phyloP scores from a whole-genome alignment of 2,797 vertebrate species.

The Parauchenoglanis ngamensis region DNA sequence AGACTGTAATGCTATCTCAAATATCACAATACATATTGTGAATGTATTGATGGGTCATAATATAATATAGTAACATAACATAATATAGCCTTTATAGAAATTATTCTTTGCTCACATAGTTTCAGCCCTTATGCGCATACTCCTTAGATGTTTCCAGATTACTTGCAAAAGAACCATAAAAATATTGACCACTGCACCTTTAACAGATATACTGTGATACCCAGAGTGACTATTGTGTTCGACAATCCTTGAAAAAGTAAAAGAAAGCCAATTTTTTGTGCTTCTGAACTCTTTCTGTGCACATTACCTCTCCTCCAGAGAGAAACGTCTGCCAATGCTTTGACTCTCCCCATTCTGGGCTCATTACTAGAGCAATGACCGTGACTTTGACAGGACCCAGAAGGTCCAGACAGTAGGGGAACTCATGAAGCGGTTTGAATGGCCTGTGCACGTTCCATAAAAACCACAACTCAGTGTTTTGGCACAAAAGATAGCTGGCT shows the following conservation, averaged over 20 bases:
- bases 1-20: neutral
- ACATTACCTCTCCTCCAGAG: conserved; percentile 24
- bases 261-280: neutral
- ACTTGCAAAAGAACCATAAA: neutral
- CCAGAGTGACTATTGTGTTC: neutral
- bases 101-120: neutral
- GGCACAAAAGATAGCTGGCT: conserved; percentile 43
- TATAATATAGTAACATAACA: too few relatives aligned
- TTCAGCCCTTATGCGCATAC: neutral
- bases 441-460: conserved; percentile 48
- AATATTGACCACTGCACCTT: neutral
- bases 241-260: conserved; percentile 1
- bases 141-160: neutral
- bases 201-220: conserved; percentile 24
- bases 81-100: neutral
- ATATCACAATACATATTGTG: too few relatives aligned
- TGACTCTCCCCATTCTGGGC: conserved; percentile 35
- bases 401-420: conserved; percentile 59
- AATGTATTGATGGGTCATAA: neutral
- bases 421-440: conserved; percentile 58
- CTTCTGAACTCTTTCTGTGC: conserved; percentile 18
- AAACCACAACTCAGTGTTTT: conserved; percentile 45
- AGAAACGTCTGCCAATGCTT: conserved; percentile 31
- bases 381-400: conserved; percentile 56
- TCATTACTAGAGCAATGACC: conserved; percentile 57